phyloP scores from a whole-genome alignment of 2,113 vertebrate genomes.

The Burhinus oedicnemus region DNA sequence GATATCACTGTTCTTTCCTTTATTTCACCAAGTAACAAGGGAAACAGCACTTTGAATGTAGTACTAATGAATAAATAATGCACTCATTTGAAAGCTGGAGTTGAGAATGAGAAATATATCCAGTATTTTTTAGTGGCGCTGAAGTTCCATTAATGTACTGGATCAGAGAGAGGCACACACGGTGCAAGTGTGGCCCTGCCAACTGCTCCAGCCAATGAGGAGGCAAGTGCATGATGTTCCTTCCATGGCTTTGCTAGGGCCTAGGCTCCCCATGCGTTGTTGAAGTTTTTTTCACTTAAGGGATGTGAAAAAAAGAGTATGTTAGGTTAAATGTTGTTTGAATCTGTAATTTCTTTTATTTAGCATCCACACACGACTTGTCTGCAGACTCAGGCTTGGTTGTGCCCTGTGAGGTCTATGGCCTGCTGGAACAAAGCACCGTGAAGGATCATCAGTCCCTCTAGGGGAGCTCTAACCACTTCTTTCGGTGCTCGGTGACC shows the following conservation, averaged over 20 bases:
- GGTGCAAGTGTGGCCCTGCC: neutral
- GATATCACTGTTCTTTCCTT: slow-evolving; percentile 56
- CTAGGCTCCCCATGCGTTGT: accelerated
- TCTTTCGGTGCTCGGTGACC: neutral
- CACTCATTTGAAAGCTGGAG: slow-evolving; percentile 34
- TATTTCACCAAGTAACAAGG: slow-evolving; percentile 56
- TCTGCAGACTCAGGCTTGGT: neutral
- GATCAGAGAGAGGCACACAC: neutral
- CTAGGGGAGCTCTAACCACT: neutral
- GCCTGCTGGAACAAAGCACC: neutral
- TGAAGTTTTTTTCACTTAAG: neutral
- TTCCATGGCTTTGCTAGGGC: neutral
- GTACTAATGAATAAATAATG: slow-evolving; percentile 69
- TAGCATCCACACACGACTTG: accelerated
- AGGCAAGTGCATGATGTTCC: neutral
- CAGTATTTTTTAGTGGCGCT: neutral
- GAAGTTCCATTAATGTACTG: neutral
- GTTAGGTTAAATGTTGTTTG: neutral
- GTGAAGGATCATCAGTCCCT: neutral
- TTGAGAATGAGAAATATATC: slow-evolving; percentile 21
- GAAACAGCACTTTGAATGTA: slow-evolving; percentile 22
- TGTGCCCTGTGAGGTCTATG: neutral
- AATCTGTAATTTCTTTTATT: neutral
- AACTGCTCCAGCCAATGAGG: neutral
- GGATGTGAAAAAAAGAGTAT: neutral